phyloP scores from a whole-genome alignment of 2,888 invertebrate species.

The Tineola bisselliella region DNA sequence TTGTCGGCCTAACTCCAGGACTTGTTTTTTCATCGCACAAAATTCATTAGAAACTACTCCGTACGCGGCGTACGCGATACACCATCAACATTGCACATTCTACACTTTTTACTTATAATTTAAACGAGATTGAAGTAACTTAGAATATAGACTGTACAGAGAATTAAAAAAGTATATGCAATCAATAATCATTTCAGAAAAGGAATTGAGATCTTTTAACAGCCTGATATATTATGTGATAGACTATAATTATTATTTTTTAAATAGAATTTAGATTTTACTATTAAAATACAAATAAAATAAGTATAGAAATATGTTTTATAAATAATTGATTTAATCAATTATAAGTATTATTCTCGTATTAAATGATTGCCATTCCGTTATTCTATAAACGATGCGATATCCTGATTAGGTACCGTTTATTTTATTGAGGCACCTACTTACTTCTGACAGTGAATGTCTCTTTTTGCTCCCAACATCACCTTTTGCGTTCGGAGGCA shows the following conservation, averaged over 20 bases:
- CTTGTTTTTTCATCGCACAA: slow-evolving; percentile 44
- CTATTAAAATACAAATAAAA: too few species aligned
- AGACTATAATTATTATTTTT: too few species aligned
- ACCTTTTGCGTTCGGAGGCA: slow-evolving; percentile 27
- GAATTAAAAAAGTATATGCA: neutral
- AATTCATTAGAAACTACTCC: slow-evolving; percentile 47
- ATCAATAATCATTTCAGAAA: neutral
- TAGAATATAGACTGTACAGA: slow-evolving; percentile 10
- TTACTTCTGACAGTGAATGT: slow-evolving; percentile 29
- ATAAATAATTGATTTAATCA: too few species aligned
- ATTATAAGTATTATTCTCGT: neutral
- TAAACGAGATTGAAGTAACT: slow-evolving; percentile 57
- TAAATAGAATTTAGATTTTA: too few species aligned
- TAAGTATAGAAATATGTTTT: too few species aligned
- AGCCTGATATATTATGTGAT: too few species aligned
- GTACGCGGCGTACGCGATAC: slow-evolving; percentile 36
- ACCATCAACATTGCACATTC: slow-evolving; percentile 25
- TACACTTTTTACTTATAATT: slow-evolving; percentile 51
- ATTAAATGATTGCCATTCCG: neutral
- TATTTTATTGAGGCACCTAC: slow-evolving; percentile 51
- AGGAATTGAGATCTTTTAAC: too few species aligned
- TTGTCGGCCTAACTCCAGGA: neutral
- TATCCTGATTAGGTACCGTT: slow-evolving; percentile 38
- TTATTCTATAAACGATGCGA: neutral
- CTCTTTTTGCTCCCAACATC: slow-evolving; percentile 35